These are phyloP conservation scores for Chaetophractus vellerosus DNA, from an alignment of 2,797 vertebrate genomes.

Conservation along the genomic window DNA sequence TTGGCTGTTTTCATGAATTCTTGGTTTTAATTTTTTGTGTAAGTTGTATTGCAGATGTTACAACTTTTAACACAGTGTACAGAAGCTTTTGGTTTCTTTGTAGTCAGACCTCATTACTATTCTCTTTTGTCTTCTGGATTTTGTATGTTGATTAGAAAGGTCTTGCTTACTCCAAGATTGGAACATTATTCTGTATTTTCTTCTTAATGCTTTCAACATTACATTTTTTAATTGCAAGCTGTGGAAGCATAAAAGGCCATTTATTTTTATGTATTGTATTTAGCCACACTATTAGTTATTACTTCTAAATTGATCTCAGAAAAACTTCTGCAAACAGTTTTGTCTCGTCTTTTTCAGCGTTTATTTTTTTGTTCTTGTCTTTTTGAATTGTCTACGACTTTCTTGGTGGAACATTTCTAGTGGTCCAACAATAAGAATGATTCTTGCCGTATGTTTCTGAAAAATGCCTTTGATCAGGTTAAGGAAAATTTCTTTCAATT, in stretches of 20 bases:
- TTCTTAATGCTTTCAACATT: not conserved
- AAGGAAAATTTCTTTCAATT: conserved; percentile 52
- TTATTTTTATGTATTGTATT: conserved; percentile 46
- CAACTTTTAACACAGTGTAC: not conserved
- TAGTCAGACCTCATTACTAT: not conserved
- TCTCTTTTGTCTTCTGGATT: not conserved
- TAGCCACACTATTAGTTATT: not conserved
- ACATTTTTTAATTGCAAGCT: not conserved
- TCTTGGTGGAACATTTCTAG: not conserved
- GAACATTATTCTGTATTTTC: not conserved
- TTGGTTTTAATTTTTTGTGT: conserved; percentile 24
- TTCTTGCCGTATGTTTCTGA: conserved; percentile 17
- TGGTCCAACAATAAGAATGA: not conserved
- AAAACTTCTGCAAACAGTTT: not conserved
- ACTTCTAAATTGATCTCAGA: conserved; percentile 24
- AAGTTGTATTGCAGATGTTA: not conserved
- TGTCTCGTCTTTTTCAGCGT: not conserved
- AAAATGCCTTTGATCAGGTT: not conserved
- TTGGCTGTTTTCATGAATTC: not conserved
- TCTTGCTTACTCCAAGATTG: not conserved
- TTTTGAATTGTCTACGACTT: not conserved
- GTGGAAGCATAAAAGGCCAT: not conserved
- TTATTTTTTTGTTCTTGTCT: not conserved
- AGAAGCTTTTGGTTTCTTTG: not conserved
- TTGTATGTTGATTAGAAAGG: not conserved